Base-by-base conservation (phyloP, 2,113 vertebrate species). In the Terrapene triunguis region DNA sequence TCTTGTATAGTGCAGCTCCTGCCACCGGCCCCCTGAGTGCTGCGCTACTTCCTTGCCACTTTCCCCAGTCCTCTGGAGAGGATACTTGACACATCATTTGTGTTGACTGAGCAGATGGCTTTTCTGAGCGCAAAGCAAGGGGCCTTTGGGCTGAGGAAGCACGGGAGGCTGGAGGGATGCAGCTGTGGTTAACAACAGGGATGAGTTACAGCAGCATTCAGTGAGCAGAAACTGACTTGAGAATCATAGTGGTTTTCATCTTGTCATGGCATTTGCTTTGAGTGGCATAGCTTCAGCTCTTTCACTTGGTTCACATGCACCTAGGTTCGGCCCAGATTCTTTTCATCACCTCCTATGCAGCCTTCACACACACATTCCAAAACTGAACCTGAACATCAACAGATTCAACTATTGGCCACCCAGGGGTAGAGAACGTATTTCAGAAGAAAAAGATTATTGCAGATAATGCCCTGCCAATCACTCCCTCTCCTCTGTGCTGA, bases 211-310 rank as follows among this genome's bases (percentile, higher is more conserved):
- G 53, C 53, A 54, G 53, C 53, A 82, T 29, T 55, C 2, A 62
- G 8, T 5, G 35, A 80, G 51, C n/a, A 76, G 27, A 24, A 93
- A 92, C 19, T 8, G 74, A 82, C 53, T 1, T 1, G 4, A 32
- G 8, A 79, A 32, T n/a, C 35, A 17, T 1, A 1, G 10, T 27
- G 47, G 47, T 21, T 89, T 38, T 5, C 35, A n/a, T 4, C 83
- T 35, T 16, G 85, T 80, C 78, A 3, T 9, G 1, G 32, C 50
- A 19, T 1, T 1, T 24, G 10, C 69, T 59, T 80, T 53, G n/a
- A 0, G 1, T 9, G 65, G 59, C 35, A 42, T 1, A 1, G 29
- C 16, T 2, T 95, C 11, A 17, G 2, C 7, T 17, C 7, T 50
- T 48, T 62, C 24, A 74, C 44, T 74, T 62, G 38, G 93, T 10